Percentiles rank a stretch among this genome's conserved stretches.
Conservation (phyloP, 2,797 vertebrate species). For the Rhynchonycteris naso region DNA sequence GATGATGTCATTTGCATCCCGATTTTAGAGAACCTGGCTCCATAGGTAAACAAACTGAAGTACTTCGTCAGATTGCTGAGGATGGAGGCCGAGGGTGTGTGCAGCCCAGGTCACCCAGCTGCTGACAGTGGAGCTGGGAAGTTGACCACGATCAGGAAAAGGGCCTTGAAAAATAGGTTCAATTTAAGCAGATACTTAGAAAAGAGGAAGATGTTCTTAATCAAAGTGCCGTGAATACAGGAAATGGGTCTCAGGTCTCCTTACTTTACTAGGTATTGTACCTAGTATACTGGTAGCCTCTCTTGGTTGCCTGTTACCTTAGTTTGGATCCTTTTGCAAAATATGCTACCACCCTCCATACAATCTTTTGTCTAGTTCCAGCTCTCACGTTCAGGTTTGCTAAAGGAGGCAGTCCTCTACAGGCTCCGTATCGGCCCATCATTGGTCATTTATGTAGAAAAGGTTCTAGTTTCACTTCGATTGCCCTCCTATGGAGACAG, state of each 20-base stretch:
- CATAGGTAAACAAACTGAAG: not conserved
- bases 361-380: not conserved
- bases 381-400: slow-evolving; percentile 3
- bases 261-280: not conserved
- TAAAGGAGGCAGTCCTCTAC: not conserved
- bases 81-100: fast-evolving
- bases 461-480: not conserved
- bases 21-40: not conserved
- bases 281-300: not conserved
- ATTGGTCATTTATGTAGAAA: not conserved
- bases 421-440: not conserved
- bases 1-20: not conserved
- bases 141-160: not conserved
- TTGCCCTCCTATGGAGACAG: not conserved
- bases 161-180: not conserved
- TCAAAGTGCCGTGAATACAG: not conserved
- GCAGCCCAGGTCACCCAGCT: not conserved
- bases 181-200: not conserved
- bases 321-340: slow-evolving; percentile 18
- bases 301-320: not conserved
- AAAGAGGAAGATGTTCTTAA: not conserved
- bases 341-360: not conserved
- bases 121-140: not conserved
- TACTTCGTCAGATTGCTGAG: not conserved
- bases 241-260: not conserved